A percentile compares a stretch with the other conserved stretches of the same genome.
Evolutionary conservation across 2,888 invertebrate genomes (phyloP).

Genomic region (Drosophila greeni): DNA sequence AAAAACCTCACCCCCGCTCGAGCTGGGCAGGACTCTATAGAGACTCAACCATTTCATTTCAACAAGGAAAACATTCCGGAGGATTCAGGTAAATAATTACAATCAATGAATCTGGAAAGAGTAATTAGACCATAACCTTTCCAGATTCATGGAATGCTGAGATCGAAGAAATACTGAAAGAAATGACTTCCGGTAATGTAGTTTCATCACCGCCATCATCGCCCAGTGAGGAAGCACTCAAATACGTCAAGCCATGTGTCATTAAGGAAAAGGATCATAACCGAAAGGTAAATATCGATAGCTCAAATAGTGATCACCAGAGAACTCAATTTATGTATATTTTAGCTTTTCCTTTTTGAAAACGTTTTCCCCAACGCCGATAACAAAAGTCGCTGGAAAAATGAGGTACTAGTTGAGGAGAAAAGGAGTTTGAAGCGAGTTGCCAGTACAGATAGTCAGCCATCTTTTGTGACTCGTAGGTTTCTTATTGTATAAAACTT

Average conservation of each 20-base stretch:
- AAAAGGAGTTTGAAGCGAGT: background rate
- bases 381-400: background rate
- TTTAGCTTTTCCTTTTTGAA: constrained; percentile 25
- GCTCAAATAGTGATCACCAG: background rate
- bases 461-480: constrained; percentile 24
- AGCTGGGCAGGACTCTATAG: constrained; percentile 21
- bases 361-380: constrained; percentile 3
- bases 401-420: background rate
- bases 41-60: constrained; percentile 21
- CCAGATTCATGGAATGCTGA: constrained; percentile 8
- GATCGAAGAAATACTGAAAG: constrained; percentile 21
- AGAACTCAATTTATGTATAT: background rate
- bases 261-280: constrained; percentile 34
- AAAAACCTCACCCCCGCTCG: background rate
- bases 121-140: background rate
- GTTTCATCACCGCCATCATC: constrained; percentile 6
- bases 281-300: constrained; percentile 19
- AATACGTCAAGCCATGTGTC: constrained; percentile 25
- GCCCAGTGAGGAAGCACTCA: constrained; percentile 16
- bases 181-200: constrained; percentile 20
- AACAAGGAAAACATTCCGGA: constrained; percentile 19
- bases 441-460: constrained; percentile 15
- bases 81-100: background rate
- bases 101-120: background rate
- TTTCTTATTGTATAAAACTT: no score